Evolutionary conservation across 1,140 invertebrate genomes (phyloP), one percentile per base, ranked within the genome.

Genomic region (Alviniconcha marisindica): DNA sequence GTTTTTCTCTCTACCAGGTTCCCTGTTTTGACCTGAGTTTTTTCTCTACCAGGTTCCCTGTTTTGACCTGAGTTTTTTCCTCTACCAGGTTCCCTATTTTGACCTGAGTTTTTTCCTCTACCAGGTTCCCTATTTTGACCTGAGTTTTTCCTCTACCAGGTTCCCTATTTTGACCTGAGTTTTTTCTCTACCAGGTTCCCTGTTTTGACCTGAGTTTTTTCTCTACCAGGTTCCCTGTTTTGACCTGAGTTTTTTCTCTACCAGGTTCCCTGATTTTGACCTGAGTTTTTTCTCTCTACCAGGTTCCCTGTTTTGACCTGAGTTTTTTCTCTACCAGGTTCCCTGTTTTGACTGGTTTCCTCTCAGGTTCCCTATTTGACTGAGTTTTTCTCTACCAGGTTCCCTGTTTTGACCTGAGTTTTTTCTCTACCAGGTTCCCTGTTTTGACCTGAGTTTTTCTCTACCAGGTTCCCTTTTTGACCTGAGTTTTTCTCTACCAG

Each of bases 231-330:
- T 73, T 38, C 71, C 71, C 2, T 40, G 18, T n/a, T 73, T n/a
- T n/a, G n/a, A n/a, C n/a, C n/a, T n/a, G n/a, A n/a, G 2, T 40
- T 18, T 73, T 36, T 73, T 18, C 42, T 36, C 42, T 7, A 1
- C 10, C 71, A 73, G 71, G 28, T 73, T 38, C 71, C 71, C 2
- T 40, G 18, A n/a, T n/a, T n/a, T n/a, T n/a, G n/a, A n/a, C n/a
- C n/a, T n/a, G n/a, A n/a, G n/a, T n/a, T 73, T 40, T 18, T 73
- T 36, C 42, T 18, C 42, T 36, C 42, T 7, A 1, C 10, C 71
- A 73, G 71, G 28, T 73, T 38, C 71, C 71, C 2, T 40, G 18
- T n/a, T 73, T n/a, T n/a, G n/a, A n/a, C n/a, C n/a, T n/a, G n/a
- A n/a, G 2, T 40, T 18, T 73, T 36, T 73, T 18, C 42, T 36